These are phyloP conservation scores for Phengaris alcon DNA, from an alignment of 2,888 invertebrate genomes.

Conservation along the genomic window DNA sequence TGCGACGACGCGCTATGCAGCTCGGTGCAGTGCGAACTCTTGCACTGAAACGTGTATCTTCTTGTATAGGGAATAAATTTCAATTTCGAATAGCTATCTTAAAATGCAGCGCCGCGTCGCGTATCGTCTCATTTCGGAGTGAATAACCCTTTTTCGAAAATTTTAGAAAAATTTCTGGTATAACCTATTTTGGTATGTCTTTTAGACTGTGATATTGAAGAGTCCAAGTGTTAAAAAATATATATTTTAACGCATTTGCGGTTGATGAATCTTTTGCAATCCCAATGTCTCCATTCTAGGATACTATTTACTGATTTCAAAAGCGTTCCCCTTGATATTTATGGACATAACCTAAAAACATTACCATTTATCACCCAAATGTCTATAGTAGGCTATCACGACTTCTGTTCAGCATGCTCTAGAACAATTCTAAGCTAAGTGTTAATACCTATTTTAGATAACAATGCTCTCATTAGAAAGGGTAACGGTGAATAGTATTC, in stretches of 20 bases:
- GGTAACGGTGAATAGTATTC: not conserved
- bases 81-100: too few relatives aligned
- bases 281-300: conserved; percentile 1
- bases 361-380: conserved; percentile 13
- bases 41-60: too few relatives aligned
- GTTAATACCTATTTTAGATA: conserved; percentile 24
- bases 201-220: not conserved
- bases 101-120: too few relatives aligned
- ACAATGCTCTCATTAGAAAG: conserved; percentile 24
- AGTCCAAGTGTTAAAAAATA: not conserved
- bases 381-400: conserved; percentile 18
- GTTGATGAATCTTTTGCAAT: not conserved
- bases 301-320: not conserved
- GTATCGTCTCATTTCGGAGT: too few relatives aligned
- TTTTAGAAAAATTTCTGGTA: too few relatives aligned
- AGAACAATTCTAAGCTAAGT: conserved; percentile 18
- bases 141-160: too few relatives aligned
- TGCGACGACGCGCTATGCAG: too few relatives aligned
- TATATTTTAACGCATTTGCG: not conserved
- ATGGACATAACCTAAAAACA: not conserved
- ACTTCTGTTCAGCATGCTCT: not conserved
- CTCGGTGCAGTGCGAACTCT: too few relatives aligned
- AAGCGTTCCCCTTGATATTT: not conserved
- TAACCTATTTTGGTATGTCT: too few relatives aligned
- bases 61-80: too few relatives aligned